phyloP scores from a whole-genome alignment of 2,797 vertebrate genomes.

The Tarsius wallacei region DNA sequence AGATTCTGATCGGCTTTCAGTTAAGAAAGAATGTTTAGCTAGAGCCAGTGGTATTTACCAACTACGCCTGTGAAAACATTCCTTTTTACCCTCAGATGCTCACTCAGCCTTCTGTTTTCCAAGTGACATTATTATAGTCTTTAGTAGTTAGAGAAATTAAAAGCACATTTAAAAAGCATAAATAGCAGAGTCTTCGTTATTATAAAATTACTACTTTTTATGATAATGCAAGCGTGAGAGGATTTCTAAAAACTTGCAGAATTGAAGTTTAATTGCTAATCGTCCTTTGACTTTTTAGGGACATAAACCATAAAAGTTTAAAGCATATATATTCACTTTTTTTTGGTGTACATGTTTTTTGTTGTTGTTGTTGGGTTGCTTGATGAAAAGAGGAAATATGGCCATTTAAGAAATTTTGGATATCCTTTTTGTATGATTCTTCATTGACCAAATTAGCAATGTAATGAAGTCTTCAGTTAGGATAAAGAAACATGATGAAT shows the following conservation, averaged over 20 bases:
- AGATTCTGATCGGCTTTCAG: slow-evolving; percentile 90
- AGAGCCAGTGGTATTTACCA: slow-evolving; percentile 91
- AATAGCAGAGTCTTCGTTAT: slow-evolving; percentile 77
- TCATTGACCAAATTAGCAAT: not conserved
- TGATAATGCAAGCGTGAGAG: slow-evolving; percentile 21
- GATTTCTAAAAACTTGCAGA: slow-evolving; percentile 48
- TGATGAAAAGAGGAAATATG: slow-evolving; percentile 7
- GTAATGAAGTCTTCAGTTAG: not conserved
- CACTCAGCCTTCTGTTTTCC: slow-evolving; percentile 91
- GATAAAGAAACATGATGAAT: not conserved
- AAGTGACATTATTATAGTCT: slow-evolving; percentile 89
- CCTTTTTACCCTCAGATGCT: slow-evolving; percentile 91
- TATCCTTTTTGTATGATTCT: slow-evolving; percentile 26
- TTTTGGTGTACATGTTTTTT: not conserved
- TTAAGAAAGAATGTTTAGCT: slow-evolving; percentile 91
- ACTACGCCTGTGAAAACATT: slow-evolving; percentile 92
- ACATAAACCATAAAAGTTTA: slow-evolving; percentile 30
- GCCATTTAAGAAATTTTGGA: not conserved
- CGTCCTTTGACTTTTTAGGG: slow-evolving; percentile 45
- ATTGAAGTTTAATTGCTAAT: slow-evolving; percentile 64
- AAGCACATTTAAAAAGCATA: slow-evolving; percentile 87
- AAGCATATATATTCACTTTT: not conserved
- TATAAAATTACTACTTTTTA: slow-evolving; percentile 62
- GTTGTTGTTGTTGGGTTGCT: not conserved
- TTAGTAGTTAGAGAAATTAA: slow-evolving; percentile 90